These are phyloP conservation scores for Crotalus helleri DNA, from an alignment of 2,113 vertebrate species.

Conservation along the genomic window DNA sequence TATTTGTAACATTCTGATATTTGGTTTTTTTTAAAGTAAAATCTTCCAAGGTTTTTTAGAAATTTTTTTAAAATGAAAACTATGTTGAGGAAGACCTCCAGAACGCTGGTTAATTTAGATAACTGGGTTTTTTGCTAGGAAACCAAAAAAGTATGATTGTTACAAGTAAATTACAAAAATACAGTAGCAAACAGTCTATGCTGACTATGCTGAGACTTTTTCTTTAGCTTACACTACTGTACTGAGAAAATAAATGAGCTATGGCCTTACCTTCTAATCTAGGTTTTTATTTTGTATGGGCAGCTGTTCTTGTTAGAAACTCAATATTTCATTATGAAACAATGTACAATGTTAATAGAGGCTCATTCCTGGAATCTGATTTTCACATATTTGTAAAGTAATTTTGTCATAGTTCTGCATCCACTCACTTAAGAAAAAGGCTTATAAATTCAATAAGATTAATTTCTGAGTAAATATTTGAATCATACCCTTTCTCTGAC, in stretches of 20 bases:
- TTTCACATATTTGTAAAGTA: background rate
- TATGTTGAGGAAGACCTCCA: background rate
- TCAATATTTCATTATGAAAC: background rate
- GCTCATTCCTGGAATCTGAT: background rate
- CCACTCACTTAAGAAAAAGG: background rate
- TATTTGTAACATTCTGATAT: background rate
- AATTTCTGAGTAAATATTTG: background rate
- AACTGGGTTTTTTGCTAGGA: background rate
- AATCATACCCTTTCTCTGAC: background rate
- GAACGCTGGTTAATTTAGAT: background rate
- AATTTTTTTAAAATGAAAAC: background rate
- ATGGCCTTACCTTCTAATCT: accelerated
- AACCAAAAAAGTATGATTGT: background rate
- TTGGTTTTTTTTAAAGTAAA: background rate
- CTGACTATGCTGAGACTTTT: background rate
- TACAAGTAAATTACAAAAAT: background rate
- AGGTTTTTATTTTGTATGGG: background rate
- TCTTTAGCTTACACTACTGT: background rate
- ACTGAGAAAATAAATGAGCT: background rate
- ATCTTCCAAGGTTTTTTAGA: background rate
- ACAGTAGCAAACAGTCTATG: background rate
- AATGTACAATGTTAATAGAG: background rate
- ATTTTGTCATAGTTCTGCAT: background rate
- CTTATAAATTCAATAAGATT: background rate
- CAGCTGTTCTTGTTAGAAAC: background rate